A percentile compares a stretch with the other conserved stretches of the same genome.
phyloP scores from a whole-genome alignment of 2,888 invertebrate species.

The Synanthedon tipuliformis region DNA sequence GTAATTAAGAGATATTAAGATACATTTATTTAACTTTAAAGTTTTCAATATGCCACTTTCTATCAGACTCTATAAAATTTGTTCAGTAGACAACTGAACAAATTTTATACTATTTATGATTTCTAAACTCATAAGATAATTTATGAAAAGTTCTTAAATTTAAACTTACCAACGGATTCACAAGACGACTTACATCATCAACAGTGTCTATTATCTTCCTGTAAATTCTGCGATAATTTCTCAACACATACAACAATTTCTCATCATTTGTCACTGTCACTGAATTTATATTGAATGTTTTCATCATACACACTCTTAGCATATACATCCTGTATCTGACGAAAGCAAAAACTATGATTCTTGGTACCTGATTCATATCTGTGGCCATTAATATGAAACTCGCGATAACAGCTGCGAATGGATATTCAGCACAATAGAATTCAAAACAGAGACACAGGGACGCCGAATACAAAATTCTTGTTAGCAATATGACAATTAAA shows the following conservation, averaged over 20 bases:
- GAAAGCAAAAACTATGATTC: slow-evolving; percentile 3
- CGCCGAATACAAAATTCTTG: slow-evolving; percentile 2
- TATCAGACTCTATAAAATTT: too few species aligned
- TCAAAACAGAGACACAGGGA: slow-evolving; percentile 4
- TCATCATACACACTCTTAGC: slow-evolving; percentile 2
- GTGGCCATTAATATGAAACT: slow-evolving; percentile 5
- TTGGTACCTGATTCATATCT: slow-evolving; percentile 5
- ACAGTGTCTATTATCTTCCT: slow-evolving; percentile 4
- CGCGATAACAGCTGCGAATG: not conserved
- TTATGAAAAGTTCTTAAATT: too few species aligned
- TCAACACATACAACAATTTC: not conserved
- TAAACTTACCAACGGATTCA: slow-evolving; percentile 6
- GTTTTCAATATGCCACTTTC: too few species aligned
- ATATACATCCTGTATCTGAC: slow-evolving; percentile 3
- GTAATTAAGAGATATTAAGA: too few species aligned
- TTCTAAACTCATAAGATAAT: too few species aligned
- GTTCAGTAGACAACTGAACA: too few species aligned
- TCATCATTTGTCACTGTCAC: not conserved
- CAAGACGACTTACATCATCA: not conserved
- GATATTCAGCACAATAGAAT: slow-evolving; percentile 2
- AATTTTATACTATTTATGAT: too few species aligned
- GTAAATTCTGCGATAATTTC: slow-evolving; percentile 1
- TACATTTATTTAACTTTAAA: too few species aligned
- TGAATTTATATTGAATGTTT: not conserved
- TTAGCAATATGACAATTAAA: slow-evolving; percentile 1